Evolutionary conservation across 1,140 invertebrate genomes (phyloP).

Genomic region (Tetragonula clypearis): DNA sequence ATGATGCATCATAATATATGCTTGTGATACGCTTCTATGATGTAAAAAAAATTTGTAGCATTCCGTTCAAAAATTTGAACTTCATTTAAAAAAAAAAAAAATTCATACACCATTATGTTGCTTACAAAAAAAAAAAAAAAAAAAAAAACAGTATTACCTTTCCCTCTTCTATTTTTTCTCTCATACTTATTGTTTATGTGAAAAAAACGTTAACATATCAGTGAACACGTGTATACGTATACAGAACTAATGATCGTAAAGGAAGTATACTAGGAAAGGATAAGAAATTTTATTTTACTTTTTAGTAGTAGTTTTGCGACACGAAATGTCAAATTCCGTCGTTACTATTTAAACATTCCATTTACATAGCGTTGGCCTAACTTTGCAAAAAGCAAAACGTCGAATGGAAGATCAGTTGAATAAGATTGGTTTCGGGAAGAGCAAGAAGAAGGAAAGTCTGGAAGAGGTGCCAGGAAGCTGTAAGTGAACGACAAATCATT

Average conservation of each 20-base stretch:
- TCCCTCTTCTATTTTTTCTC: too few species aligned
- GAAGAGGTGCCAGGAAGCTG: constrained; percentile 91
- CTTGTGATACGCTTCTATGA: too few species aligned
- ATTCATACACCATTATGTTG: too few species aligned
- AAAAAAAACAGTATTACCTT: too few species aligned
- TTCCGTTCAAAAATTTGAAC: too few species aligned
- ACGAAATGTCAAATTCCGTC: background rate
- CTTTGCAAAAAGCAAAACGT: constrained; percentile 90
- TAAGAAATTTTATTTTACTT: background rate
- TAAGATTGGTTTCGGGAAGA: constrained; percentile 88
- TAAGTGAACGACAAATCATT: constrained; percentile 78
- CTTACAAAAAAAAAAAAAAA: too few species aligned
- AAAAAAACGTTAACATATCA: too few species aligned
- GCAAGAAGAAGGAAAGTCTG: constrained; percentile 92
- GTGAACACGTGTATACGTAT: background rate
- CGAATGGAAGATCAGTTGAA: constrained; percentile 93
- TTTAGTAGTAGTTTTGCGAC: background rate
- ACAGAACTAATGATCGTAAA: background rate
- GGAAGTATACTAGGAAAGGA: background rate
- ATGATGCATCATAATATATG: too few species aligned
- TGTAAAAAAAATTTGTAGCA: too few species aligned
- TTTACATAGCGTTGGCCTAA: constrained; percentile 82
- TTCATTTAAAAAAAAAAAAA: too few species aligned
- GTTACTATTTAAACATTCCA: background rate
- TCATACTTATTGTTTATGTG: too few species aligned